Conservation (phyloP, 35 echinoderm and acorn worm species). For the Heliocidaris tuberculata region DNA sequence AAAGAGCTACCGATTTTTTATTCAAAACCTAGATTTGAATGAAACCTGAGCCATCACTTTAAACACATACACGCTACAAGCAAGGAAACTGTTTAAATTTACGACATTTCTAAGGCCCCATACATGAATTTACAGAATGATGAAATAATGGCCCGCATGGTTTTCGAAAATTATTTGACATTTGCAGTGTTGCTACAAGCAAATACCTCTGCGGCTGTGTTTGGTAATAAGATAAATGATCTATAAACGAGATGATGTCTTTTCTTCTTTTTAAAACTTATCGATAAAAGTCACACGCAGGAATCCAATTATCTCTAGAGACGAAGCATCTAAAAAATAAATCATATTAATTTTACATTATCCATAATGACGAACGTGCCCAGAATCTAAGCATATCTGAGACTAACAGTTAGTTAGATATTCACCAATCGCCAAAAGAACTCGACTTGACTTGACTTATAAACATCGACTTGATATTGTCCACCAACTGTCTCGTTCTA, state of each 20-base stretch:
- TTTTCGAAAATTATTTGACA: not conserved
- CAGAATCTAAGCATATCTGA: not conserved
- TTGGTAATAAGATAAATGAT: not conserved
- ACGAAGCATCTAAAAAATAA: not conserved
- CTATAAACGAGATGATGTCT: not conserved
- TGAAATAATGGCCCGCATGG: not conserved
- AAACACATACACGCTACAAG: too few species aligned
- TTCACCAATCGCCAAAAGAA: not conserved
- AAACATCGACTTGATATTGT: too few species aligned
- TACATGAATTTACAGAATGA: not conserved
- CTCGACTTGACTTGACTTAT: too few species aligned
- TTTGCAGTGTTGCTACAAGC: not conserved
- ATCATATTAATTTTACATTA: not conserved
- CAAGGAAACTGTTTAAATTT: too few species aligned
- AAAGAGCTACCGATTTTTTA: too few species aligned
- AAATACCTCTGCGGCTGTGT: not conserved
- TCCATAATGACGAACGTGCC: not conserved
- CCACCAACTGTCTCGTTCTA: too few species aligned
- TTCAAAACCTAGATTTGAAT: too few species aligned
- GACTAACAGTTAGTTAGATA: not conserved
- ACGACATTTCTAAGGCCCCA: too few species aligned
- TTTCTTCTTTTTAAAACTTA: not conserved
- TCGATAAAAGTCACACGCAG: not conserved
- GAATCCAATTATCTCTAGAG: not conserved
- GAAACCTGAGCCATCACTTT: too few species aligned